A percentile compares a stretch with the other conserved stretches of the same genome.
Evolutionary conservation across 1,140 invertebrate species (phyloP).

Genomic region (Heliothis subflexa): DNA sequence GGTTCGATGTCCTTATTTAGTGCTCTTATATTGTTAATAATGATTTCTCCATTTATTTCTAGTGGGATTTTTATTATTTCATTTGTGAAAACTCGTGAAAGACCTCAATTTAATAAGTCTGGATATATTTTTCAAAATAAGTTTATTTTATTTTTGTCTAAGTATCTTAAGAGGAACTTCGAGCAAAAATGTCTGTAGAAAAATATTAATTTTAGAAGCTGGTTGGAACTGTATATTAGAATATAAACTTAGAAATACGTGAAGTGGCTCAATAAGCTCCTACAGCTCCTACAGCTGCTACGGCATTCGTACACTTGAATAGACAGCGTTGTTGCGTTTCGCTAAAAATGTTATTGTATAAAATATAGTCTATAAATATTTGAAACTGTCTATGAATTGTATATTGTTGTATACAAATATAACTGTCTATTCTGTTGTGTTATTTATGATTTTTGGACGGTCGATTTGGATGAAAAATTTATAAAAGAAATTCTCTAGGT

Average conservation of each 20-base stretch:
- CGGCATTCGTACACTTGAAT: not conserved
- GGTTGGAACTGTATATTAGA: not conserved
- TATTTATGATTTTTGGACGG: too few species aligned
- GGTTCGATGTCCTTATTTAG: too few species aligned
- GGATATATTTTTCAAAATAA: too few species aligned
- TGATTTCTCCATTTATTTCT: too few species aligned
- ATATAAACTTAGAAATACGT: not conserved
- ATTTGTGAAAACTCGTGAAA: not conserved
- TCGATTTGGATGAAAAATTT: too few species aligned
- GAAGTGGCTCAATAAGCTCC: conserved; percentile 5
- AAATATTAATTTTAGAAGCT: conserved; percentile 5
- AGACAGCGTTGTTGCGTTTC: not conserved
- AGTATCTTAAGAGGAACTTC: not conserved
- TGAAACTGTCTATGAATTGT: not conserved
- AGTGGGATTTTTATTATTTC: not conserved
- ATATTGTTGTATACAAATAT: not conserved
- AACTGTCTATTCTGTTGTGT: not conserved
- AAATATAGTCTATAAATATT: conserved; percentile 23
- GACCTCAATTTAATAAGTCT: not conserved
- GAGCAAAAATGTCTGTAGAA: not conserved
- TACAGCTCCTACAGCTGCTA: conserved; percentile 5
- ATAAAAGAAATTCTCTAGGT: too few species aligned
- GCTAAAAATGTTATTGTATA: conserved; percentile 1
- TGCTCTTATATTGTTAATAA: too few species aligned
- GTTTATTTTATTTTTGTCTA: not conserved